Base-by-base conservation (phyloP, 2,113 vertebrate species). In the Globicephala melas region DNA sequence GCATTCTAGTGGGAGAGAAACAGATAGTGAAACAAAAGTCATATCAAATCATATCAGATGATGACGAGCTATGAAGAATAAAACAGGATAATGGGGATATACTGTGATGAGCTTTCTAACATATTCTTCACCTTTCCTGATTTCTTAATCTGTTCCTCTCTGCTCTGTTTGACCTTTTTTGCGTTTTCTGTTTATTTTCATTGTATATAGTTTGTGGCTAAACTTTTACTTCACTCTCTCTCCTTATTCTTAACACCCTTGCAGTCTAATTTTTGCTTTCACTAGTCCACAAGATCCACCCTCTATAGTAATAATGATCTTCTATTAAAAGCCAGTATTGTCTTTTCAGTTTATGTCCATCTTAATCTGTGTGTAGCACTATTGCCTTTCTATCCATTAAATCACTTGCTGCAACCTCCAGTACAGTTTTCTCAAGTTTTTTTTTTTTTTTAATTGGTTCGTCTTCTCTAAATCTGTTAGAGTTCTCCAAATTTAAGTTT, bases 231-330 rank as follows among this genome's bases (percentile, higher is more conserved):
- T 96, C 41, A 44, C 33, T 92, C 10, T 77, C 9, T 92, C 10
- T 77, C 9, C 18, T 95, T 38, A 55, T 91, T 60, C 36, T 88
- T 90, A 90, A 91, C 23, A 1, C 31, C n/a, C 6, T 65, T 77
- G 80, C n/a, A 87, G 33, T 82, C 62, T 96, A 50, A n/a, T 47
- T 95, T 97, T 83, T 96, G n/a, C 26, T 50, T 7, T 90, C 18
- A 60, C 25, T 83, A 13, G 62, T 90, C 33, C 53, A n/a, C 63
- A 79, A 60, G 93, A 86, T 13, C 38, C 15, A 77, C 47, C 0
- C 18, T 95, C 9, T 55, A 1, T 90, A 65, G 23, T 77, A 25
- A 25, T 93, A n/a, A 76, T 82, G 44, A 31, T 80, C 21, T 74
- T 88, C 2, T 71, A 5, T 65, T 82, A 86, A 94, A 94, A 95